Conservation (phyloP, 2,113 vertebrate genomes). For the Lagopus muta region DNA sequence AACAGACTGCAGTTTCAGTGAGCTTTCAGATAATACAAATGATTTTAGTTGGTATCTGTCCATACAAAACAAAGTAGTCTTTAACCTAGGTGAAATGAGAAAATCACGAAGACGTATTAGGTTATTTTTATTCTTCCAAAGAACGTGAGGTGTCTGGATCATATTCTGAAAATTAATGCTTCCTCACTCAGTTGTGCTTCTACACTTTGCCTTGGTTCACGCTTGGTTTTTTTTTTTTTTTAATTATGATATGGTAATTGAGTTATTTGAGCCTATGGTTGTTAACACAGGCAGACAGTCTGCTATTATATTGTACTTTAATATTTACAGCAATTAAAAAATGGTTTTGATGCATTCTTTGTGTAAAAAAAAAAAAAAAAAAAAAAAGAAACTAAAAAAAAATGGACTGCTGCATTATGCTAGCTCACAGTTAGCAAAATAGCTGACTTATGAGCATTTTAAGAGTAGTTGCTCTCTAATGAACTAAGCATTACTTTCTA, state of each 20-base stretch:
- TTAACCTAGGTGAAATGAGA: background rate
- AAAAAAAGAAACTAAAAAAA: background rate
- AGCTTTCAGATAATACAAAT: background rate
- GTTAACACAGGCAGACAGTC: background rate
- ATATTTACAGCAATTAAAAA: background rate
- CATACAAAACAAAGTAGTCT: background rate
- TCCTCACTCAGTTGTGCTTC: background rate
- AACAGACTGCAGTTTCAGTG: background rate
- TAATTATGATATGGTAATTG: background rate
- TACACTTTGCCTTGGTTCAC: background rate
- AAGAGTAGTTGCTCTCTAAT: background rate
- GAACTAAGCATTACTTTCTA: background rate
- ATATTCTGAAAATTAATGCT: background rate
- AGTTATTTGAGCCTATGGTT: background rate
- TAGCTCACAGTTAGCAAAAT: background rate
- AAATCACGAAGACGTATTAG: background rate
- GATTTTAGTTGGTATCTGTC: background rate
- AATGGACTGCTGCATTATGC: background rate
- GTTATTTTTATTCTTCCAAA: background rate
- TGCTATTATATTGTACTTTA: background rate
- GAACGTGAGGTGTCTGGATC: background rate
- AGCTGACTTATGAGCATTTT: background rate
- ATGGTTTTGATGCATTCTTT: background rate
- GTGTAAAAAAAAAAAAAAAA: no score
- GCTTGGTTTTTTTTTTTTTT: background rate